phyloP scores from a whole-genome alignment of 2,888 invertebrate genomes.

The Mythimna lalbum region DNA sequence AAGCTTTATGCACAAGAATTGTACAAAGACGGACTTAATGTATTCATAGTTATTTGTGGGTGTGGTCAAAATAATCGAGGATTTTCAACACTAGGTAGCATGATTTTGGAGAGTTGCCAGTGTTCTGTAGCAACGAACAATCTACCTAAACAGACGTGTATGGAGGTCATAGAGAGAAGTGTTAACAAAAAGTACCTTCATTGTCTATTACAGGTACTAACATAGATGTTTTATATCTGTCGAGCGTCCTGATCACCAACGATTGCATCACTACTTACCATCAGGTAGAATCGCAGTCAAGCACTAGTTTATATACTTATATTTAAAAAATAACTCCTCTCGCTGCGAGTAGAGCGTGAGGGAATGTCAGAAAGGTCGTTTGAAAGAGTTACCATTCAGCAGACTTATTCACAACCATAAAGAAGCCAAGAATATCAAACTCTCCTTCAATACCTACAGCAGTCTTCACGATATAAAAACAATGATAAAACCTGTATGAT shows the following conservation, averaged over 20 bases:
- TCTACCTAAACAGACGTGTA: not conserved
- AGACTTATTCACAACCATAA: not conserved
- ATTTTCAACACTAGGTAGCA: not conserved
- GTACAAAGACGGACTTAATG: no score
- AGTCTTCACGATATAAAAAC: slow-evolving; percentile 28
- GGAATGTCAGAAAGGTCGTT: no score
- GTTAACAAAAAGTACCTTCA: not conserved
- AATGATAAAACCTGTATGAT: slow-evolving; percentile 47
- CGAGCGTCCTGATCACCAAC: no score
- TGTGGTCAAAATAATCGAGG: not conserved
- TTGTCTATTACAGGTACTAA: not conserved
- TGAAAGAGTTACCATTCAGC: no score
- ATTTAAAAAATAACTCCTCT: no score
- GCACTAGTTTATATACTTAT: no score
- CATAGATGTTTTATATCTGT: no score
- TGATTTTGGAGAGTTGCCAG: slow-evolving; percentile 27
- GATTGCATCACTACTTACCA: no score
- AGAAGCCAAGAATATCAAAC: not conserved
- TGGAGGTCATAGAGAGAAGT: not conserved
- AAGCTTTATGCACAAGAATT: no score
- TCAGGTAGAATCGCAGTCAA: no score
- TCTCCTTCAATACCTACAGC: not conserved
- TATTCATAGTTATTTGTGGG: not conserved
- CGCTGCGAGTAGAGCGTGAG: no score
- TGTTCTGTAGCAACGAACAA: not conserved